A percentile compares a stretch with the other conserved stretches of the same genome.
Conservation (phyloP, 2,113 vertebrate genomes). For the Saccopteryx leptura region DNA sequence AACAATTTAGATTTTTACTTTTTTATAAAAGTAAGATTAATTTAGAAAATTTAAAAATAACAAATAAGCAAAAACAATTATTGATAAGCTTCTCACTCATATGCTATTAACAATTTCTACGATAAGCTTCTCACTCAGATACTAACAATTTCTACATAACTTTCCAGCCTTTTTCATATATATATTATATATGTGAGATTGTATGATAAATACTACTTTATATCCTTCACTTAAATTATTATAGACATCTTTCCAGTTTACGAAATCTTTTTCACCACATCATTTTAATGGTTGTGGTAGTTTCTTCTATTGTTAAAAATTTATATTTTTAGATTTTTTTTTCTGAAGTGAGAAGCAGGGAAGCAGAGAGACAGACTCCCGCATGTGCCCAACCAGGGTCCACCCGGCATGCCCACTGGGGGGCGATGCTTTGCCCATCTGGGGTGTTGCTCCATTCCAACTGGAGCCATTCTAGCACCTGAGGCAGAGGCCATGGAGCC, state of each 20-base stretch:
- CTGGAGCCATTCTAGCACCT: too few relatives aligned
- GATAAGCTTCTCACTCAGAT: background rate
- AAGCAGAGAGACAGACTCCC: too few relatives aligned
- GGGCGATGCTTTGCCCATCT: too few relatives aligned
- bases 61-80: conserved; percentile 25
- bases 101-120: background rate
- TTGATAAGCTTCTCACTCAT: background rate
- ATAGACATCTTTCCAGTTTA: background rate
- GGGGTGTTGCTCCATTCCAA: too few relatives aligned
- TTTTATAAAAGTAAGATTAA: conserved; percentile 22
- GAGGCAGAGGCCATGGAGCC: too few relatives aligned
- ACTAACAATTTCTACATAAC: background rate
- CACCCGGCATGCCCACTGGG: too few relatives aligned
- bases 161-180: background rate
- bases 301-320: background rate
- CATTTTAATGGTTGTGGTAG: conserved; percentile 7
- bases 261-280: background rate
- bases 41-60: conserved; percentile 55
- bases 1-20: conserved; percentile 41
- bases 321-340: background rate
- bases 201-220: background rate
- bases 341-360: too few relatives aligned
- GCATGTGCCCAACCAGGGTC: too few relatives aligned
- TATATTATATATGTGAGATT: background rate
- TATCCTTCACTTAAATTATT: conserved; percentile 24